Percentiles rank a stretch among this genome's conserved stretches.
phyloP scores from a whole-genome alignment of 2,113 vertebrate genomes.

The Hydrolagus affinis region DNA sequence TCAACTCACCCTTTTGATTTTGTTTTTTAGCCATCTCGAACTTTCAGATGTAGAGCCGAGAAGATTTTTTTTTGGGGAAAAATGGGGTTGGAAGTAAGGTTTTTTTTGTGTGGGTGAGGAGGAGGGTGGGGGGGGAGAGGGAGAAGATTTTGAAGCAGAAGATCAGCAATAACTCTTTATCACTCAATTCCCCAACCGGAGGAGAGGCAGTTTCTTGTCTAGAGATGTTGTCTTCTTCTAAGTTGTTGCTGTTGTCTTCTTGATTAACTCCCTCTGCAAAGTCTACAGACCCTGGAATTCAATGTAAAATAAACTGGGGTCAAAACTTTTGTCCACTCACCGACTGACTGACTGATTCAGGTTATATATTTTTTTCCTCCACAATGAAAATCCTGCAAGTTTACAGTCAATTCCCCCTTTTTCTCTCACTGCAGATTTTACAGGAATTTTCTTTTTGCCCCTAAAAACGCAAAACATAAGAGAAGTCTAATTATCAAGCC shows the following conservation, averaged over 20 bases:
- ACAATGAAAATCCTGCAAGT: background rate
- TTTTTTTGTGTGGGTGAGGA: no score
- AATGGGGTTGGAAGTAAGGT: no score
- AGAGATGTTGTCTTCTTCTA: no score
- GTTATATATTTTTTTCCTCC: no score
- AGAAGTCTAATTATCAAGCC: background rate
- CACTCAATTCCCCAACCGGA: background rate
- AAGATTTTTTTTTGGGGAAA: background rate
- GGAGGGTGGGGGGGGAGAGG: no score
- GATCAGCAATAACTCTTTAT: background rate
- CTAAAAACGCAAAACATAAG: background rate
- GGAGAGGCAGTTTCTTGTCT: background rate
- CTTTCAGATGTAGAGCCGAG: background rate
- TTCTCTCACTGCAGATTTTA: background rate
- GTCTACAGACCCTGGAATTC: background rate
- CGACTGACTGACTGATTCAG: no score
- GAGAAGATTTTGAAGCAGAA: background rate
- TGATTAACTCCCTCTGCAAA: background rate
- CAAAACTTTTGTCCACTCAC: background rate
- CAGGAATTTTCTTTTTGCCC: background rate
- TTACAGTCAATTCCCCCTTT: background rate
- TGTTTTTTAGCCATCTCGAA: conserved; percentile 56
- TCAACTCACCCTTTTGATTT: conserved; percentile 52
- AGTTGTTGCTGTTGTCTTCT: no score
- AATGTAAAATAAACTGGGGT: background rate